Conservation (phyloP, 1,140 invertebrate genomes). For the Ylistrum balloti region DNA sequence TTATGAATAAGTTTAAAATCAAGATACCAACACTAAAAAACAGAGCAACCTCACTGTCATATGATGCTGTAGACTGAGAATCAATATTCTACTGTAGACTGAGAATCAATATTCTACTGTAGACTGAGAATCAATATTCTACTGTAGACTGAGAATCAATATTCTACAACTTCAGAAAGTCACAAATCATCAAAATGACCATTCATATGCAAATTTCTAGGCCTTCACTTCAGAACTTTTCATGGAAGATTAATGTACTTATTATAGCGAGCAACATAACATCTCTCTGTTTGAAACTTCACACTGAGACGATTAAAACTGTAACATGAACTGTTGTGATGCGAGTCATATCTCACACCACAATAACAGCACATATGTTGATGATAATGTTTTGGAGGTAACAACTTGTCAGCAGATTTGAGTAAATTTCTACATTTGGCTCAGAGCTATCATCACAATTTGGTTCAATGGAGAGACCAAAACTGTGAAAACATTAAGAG, state of each 20-base stretch:
- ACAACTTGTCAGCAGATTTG: background rate
- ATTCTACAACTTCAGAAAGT: no score
- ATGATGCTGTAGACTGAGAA: no score
- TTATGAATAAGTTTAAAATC: no score
- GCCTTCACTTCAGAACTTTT: background rate
- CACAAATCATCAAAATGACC: background rate
- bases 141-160: no score
- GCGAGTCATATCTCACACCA: background rate
- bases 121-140: no score
- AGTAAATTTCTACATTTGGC: background rate
- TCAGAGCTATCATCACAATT: background rate
- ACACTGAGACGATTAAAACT: no score
- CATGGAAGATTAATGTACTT: background rate
- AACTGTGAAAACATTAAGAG: background rate
- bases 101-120: no score
- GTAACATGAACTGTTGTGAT: no score
- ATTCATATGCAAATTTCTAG: background rate
- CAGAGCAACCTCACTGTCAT: no score
- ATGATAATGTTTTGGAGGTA: constrained; percentile 31
- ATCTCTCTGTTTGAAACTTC: background rate
- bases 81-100: no score
- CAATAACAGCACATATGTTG: background rate
- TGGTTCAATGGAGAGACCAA: background rate
- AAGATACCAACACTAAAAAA: no score
- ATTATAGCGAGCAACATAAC: background rate